Base-by-base conservation (phyloP, 2,888 invertebrate genomes). In the Drepanosiphum platanoidis region DNA sequence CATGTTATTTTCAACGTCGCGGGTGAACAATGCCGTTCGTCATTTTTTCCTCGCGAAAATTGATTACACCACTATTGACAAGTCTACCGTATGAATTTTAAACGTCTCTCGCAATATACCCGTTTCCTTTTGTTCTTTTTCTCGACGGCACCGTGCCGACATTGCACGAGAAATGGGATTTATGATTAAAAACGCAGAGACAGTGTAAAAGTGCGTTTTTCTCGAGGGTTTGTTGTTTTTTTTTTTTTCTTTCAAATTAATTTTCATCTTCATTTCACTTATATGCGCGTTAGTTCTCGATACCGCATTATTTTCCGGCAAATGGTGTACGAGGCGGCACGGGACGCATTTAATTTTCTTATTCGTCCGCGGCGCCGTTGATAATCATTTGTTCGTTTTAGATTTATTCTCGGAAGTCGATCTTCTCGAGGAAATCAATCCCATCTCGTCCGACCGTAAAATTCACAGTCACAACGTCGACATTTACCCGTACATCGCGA, bases 161-260 rank as follows among this genome's bases (percentile, higher is more conserved):
- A 64, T 64, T 64, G 3, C 4, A 30, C 11, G 27, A 2, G 1
- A 61, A 30, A 30, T 64, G 61, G 1, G 36, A 61, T 13, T 61
- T 64, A 64, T 77, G 36, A 77, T 77, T 77, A 64, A 64, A 77
- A 77, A 61, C 61, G 22, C 11, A 22, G 18, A 15, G 36, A 77
- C 27, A 61, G 30, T 8, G 58, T 39, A 61, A 36, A 27, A 27
- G 27, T 2, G 13, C 18, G 27, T 27, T 61, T 30, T 30, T 61
- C 9, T 61, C 75, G 52, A n/a, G 2, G 58, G 58, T 27, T 61
- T 77, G 58, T 77, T n/a, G n/a, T n/a, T n/a, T n/a, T n/a, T n/a
- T n/a, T n/a, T n/a, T n/a, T n/a, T n/a, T n/a, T n/a, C n/a, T 61
- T 77, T 27, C 36, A 27, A 18, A 77, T 27, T 27, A 75, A 58